Evolutionary conservation across 2,113 vertebrate species (phyloP), one percentile per base, ranked within the genome.

Genomic region (Castor canadensis): DNA sequence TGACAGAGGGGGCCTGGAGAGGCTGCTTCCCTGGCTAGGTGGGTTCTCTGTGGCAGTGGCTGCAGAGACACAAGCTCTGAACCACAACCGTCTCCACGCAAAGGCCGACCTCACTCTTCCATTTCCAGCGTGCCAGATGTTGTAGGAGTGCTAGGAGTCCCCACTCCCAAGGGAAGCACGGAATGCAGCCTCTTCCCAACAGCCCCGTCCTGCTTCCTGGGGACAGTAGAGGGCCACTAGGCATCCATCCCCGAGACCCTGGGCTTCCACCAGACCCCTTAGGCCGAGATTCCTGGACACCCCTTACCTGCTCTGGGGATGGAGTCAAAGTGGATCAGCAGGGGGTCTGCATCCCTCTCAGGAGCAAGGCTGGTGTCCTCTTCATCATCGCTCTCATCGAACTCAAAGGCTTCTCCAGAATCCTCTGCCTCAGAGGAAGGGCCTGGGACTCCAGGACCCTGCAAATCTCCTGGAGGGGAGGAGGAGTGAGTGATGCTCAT

Each of bases 371-470:
- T 83, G 45, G 83, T 60, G 56, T 91, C 96, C 85, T 95, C 95
- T 2, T 98, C 97, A 16, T 97, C 97, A 0, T 97, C 96, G 49
- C 97, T 98, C 91, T 98, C 97, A 0, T 97, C 97, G 56, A 98
- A 98, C 28, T 97, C 96, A 45, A 98, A 98, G 56, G 83, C 93
- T 91, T 97, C 97, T 77, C 98, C 98, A 0, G 96, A 92, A 75
- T 97, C 98, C 71, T 97, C 97, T 1, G 30, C 96, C 96, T 95
- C 76, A 0, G 94, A 83, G 89, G 93, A 89, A 85, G 96, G 94
- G 93, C 88, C 95, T 79, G 85, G 94, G 91, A 62, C 91, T 67
- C 49, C 72, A 5, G 84, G 71, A 89, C 92, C 72, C 94, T 93
- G 95, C 43, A 15, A 89, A 66, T 97, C 97, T 97, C 87, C 96